Conservation (phyloP, 2,113 vertebrate species). For the human (Homo sapiens) region DNA sequence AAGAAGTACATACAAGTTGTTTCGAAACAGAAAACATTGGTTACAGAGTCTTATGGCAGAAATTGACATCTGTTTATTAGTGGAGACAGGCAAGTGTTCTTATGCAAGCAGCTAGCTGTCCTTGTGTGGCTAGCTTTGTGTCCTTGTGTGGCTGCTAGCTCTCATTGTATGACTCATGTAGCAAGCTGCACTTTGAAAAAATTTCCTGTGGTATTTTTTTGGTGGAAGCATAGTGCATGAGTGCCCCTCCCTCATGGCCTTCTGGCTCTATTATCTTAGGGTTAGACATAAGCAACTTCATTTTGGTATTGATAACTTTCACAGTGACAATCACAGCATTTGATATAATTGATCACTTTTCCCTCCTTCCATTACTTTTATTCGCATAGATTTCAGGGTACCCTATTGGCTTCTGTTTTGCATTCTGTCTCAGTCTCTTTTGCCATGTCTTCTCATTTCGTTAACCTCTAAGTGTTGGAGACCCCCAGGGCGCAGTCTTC, state of each 20-base stretch:
- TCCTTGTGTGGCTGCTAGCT: background rate
- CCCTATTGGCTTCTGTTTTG: background rate
- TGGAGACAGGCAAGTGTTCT: background rate
- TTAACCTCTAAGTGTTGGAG: background rate
- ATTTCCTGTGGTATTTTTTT: background rate
- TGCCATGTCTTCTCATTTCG: background rate
- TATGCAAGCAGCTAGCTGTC: background rate
- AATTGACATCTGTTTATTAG: background rate
- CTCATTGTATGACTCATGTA: background rate
- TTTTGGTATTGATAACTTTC: background rate
- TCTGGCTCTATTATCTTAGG: background rate
- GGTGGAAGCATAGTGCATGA: background rate
- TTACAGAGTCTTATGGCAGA: background rate
- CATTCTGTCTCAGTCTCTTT: background rate
- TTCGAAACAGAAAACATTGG: background rate
- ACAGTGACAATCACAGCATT: background rate
- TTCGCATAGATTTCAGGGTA: background rate
- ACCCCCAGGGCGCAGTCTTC: background rate
- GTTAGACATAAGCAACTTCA: background rate
- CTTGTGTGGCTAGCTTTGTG: background rate
- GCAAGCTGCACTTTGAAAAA: background rate
- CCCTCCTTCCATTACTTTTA: background rate
- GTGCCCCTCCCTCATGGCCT: background rate
- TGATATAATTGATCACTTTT: background rate
- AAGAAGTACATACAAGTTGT: background rate